Percentiles rank a stretch among this genome's conserved stretches.
These are phyloP conservation scores for Hesperia comma DNA, from an alignment of 2,888 invertebrate genomes.

Conservation along the genomic window DNA sequence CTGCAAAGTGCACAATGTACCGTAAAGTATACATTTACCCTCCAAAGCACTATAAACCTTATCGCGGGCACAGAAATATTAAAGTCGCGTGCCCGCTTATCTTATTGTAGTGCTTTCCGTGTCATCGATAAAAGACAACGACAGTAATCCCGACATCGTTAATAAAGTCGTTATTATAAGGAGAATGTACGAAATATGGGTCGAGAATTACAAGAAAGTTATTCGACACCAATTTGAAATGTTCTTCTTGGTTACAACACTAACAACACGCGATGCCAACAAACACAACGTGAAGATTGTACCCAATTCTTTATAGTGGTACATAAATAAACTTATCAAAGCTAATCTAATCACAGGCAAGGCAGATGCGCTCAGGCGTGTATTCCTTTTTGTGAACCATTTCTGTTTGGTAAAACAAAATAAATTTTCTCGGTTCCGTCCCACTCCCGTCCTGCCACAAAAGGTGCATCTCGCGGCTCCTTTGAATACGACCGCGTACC, in stretches of 20 bases:
- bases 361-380: slow-evolving; percentile 18
- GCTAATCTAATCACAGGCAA: slow-evolving; percentile 27
- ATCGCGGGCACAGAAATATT: slow-evolving; percentile 9
- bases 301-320: neutral
- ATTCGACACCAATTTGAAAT: slow-evolving; percentile 24
- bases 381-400: slow-evolving; percentile 31
- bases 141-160: slow-evolving; percentile 35
- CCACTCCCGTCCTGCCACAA: slow-evolving; percentile 54
- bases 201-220: slow-evolving; percentile 29
- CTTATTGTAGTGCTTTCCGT: slow-evolving; percentile 29
- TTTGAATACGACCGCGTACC: slow-evolving; percentile 72
- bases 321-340: slow-evolving; percentile 20
- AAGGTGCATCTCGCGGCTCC: slow-evolving; percentile 70
- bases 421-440: slow-evolving; percentile 61
- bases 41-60: slow-evolving; percentile 16
- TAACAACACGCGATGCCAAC: neutral
- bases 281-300: neutral
- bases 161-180: slow-evolving; percentile 36
- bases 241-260: neutral
- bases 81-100: slow-evolving; percentile 6
- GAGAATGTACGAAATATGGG: slow-evolving; percentile 30
- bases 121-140: slow-evolving; percentile 38
- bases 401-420: slow-evolving; percentile 45
- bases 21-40: slow-evolving; percentile 25
- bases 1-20: slow-evolving; percentile 34